A percentile compares a stretch with the other conserved stretches of the same genome.
phyloP scores from a whole-genome alignment of 2,113 vertebrate species.

The Micronycteris hirsuta region DNA sequence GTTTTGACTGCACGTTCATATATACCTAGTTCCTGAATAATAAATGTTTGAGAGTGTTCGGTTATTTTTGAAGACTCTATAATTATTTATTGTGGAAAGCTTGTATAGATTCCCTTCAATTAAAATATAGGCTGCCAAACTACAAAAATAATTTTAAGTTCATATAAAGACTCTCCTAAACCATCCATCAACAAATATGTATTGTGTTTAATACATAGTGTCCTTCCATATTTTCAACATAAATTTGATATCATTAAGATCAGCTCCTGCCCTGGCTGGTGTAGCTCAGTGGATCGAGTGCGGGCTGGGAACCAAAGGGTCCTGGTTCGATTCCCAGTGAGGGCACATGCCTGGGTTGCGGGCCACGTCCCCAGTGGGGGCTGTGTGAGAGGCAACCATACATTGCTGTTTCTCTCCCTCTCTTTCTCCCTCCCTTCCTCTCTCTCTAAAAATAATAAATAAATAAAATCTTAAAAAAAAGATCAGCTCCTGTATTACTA shows the following conservation, averaged over 20 bases:
- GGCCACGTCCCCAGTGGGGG: too few species aligned
- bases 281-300: too few species aligned
- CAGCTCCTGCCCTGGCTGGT: too few species aligned
- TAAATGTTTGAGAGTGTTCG: not conserved
- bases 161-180: conserved; percentile 35
- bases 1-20: not conserved
- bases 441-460: too few species aligned
- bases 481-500: not conserved
- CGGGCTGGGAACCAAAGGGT: too few species aligned
- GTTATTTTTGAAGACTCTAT: not conserved
- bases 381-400: too few species aligned
- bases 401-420: too few species aligned
- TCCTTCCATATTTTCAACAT: conserved; percentile 3
- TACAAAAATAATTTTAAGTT: not conserved
- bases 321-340: too few species aligned
- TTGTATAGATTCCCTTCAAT: not conserved
- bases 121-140: not conserved
- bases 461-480: too few species aligned
- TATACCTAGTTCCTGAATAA: not conserved
- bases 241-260: not conserved
- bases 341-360: too few species aligned
- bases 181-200: not conserved
- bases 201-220: conserved; percentile 7
- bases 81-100: conserved; percentile 26
- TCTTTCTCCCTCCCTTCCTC: too few species aligned